Evolutionary conservation across 2,797 vertebrate genomes (phyloP).

Genomic region (Pangasius larnaudii): DNA sequence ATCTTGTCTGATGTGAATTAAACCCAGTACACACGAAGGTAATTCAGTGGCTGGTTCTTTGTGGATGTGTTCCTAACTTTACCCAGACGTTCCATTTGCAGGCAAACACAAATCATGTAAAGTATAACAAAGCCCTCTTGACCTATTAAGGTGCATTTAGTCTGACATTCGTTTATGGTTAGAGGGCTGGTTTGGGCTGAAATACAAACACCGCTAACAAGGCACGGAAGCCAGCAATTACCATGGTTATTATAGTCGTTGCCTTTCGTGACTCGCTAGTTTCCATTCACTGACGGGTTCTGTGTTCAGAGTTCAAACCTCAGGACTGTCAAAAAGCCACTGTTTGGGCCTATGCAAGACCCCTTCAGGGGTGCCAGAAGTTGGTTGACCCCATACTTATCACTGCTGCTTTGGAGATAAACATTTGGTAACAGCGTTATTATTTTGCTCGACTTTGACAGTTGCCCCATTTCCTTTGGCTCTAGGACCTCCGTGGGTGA

Average conservation of each 20-base stretch:
- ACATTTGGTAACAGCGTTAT: background rate
- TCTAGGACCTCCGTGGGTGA: conserved; percentile 66
- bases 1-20: conserved; percentile 19
- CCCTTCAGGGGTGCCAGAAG: background rate
- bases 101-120: conserved; percentile 18
- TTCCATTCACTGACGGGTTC: background rate
- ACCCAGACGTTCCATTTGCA: conserved; percentile 21
- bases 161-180: conserved; percentile 3
- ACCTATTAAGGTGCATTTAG: conserved; percentile 23
- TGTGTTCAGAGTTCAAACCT: background rate
- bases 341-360: background rate
- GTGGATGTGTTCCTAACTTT: background rate
- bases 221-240: conserved; percentile 7
- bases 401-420: background rate
- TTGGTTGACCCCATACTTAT: background rate
- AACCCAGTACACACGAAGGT: background rate
- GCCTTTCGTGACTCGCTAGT: conserved; percentile 13
- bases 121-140: conserved; percentile 11
- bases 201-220: conserved; percentile 20
- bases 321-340: background rate
- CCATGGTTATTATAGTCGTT: conserved; percentile 19
- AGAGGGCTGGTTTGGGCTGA: conserved; percentile 7
- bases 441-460: background rate
- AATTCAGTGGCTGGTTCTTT: conserved; percentile 19
- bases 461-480: background rate